phyloP scores from a whole-genome alignment of 2,113 vertebrate genomes.

The Phoxinus phoxinus region DNA sequence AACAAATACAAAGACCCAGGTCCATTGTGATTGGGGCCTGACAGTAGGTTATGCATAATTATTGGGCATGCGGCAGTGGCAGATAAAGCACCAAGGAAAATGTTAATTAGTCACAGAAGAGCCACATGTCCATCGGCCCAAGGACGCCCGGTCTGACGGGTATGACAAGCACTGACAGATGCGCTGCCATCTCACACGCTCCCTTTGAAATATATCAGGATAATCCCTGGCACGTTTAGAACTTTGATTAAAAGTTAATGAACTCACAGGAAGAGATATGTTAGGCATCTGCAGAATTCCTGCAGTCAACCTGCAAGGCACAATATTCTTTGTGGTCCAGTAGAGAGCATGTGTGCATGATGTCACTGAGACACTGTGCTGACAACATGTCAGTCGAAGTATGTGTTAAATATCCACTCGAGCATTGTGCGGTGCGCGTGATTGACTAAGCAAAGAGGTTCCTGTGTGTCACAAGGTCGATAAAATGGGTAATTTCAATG shows the following conservation, averaged over 20 bases:
- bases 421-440: not conserved
- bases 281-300: slow-evolving; percentile 52
- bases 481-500: not conserved
- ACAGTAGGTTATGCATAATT: not conserved
- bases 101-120: slow-evolving; percentile 42
- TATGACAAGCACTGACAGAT: slow-evolving; percentile 53
- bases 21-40: not conserved
- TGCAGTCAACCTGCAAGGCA: slow-evolving; percentile 15
- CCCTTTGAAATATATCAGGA: slow-evolving; percentile 55
- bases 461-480: slow-evolving; percentile 31
- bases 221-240: slow-evolving; percentile 59
- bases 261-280: slow-evolving; percentile 52
- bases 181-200: slow-evolving; percentile 41
- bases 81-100: slow-evolving; percentile 25
- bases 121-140: slow-evolving; percentile 42
- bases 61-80: slow-evolving; percentile 1
- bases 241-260: slow-evolving; percentile 62
- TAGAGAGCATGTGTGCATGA: slow-evolving; percentile 15
- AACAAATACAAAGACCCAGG: slow-evolving; percentile 17
- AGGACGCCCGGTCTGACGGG: slow-evolving; percentile 46
- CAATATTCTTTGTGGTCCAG: slow-evolving; percentile 48
- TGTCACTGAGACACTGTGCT: not conserved
- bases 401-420: slow-evolving; percentile 32
- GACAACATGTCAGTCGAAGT: slow-evolving; percentile 23
- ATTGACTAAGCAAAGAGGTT: slow-evolving; percentile 33